These are phyloP conservation scores for Hyposmocoma kahamanoa DNA, from an alignment of 1,140 invertebrate genomes.

Conservation along the genomic window DNA sequence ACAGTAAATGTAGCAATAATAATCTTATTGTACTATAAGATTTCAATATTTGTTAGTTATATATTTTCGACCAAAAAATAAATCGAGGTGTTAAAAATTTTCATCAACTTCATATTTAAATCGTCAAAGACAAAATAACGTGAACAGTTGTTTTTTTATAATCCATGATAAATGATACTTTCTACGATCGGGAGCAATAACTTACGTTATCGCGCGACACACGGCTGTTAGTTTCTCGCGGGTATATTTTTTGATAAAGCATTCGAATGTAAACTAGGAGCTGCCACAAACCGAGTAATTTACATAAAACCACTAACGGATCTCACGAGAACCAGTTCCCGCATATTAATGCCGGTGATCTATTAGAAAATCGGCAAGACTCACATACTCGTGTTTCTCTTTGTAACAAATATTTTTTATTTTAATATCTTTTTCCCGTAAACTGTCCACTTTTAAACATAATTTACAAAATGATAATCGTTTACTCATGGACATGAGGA, in stretches of 20 bases:
- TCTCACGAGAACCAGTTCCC: slow-evolving; percentile 60
- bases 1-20: background rate
- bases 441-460: slow-evolving; percentile 20
- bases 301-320: slow-evolving; percentile 71
- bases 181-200: slow-evolving; percentile 27
- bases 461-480: slow-evolving; percentile 11
- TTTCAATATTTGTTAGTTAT: background rate
- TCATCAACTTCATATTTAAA: background rate
- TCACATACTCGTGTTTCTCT: slow-evolving; percentile 35
- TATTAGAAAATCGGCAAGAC: slow-evolving; percentile 70
- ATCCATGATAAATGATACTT: slow-evolving; percentile 33
- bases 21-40: background rate
- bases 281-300: slow-evolving; percentile 62
- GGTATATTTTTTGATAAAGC: slow-evolving; percentile 31
- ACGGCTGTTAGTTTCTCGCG: slow-evolving; percentile 13
- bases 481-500: slow-evolving; percentile 40
- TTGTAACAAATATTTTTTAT: slow-evolving; percentile 48
- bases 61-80: background rate
- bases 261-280: slow-evolving; percentile 60
- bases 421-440: slow-evolving; percentile 55
- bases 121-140: background rate
- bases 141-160: slow-evolving; percentile 11
- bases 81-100: background rate
- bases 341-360: slow-evolving; percentile 67
- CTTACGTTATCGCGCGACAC: slow-evolving; percentile 20